A percentile compares a stretch with the other conserved stretches of the same genome.
These are phyloP conservation scores for Pelodytes ibericus DNA, from an alignment of 2,797 vertebrate genomes.

Conservation along the genomic window DNA sequence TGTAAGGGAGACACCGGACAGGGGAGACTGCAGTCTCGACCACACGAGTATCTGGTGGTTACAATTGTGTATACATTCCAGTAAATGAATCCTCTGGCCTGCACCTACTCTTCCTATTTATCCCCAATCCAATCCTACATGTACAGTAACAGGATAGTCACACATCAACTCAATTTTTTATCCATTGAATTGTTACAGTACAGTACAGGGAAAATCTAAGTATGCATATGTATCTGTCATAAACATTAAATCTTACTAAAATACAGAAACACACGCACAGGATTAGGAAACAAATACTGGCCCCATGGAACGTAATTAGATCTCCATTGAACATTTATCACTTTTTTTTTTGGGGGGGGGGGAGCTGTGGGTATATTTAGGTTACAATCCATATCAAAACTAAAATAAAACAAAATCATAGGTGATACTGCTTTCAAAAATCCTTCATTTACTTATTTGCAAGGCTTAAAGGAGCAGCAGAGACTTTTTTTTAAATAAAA, in stretches of 20 bases:
- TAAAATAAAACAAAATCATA: no score
- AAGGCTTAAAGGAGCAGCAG: no score
- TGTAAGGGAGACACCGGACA: background rate
- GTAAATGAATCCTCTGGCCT: conserved; percentile 25
- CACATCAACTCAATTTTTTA: background rate
- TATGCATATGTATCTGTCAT: background rate
- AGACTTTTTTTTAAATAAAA: no score
- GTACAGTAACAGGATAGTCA: conserved; percentile 1
- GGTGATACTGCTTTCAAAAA: no score
- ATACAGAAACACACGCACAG: background rate
- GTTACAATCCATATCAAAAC: no score
- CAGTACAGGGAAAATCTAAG: conserved; percentile 1
- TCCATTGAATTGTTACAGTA: background rate
- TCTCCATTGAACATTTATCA: no score
- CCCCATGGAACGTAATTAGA: no score
- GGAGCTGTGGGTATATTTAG: no score
- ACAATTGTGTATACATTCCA: conserved; percentile 16
- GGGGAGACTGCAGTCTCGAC: conserved; percentile 15
- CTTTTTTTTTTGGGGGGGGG: no score
- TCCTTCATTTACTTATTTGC: no score
- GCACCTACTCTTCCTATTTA: conserved; percentile 16
- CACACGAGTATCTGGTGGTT: conserved; percentile 12
- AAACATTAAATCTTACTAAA: background rate
- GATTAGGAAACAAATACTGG: background rate
- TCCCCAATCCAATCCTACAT: conserved; percentile 23